Evolutionary conservation across 2,113 vertebrate species (phyloP).

Genomic region (Apus apus): DNA sequence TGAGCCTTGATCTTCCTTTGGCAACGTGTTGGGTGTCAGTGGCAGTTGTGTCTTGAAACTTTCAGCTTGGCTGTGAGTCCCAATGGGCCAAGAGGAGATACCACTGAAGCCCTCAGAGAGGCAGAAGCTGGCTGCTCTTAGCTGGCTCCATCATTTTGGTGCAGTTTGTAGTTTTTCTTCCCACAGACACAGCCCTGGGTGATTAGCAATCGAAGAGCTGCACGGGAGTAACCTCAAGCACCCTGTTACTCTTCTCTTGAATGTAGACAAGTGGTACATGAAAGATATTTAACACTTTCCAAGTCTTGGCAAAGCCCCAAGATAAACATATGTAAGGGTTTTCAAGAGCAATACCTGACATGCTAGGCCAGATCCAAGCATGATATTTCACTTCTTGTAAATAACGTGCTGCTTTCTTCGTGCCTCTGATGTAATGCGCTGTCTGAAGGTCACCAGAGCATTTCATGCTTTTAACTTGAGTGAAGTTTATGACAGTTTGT

Average conservation of each 20-base stretch:
- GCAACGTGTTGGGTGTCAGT: fast-evolving
- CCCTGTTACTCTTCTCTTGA: conserved; percentile 12
- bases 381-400: conserved; percentile 55
- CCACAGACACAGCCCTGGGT: neutral
- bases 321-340: conserved; percentile 62
- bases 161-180: neutral
- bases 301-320: conserved; percentile 63
- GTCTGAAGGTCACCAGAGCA: neutral
- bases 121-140: neutral
- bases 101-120: neutral
- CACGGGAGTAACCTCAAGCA: conserved; percentile 21
- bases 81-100: neutral
- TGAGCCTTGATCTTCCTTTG: neutral
- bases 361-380: conserved; percentile 38
- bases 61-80: neutral
- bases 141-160: neutral
- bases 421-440: neutral
- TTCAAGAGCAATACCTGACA: conserved; percentile 61
- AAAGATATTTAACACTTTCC: conserved; percentile 59
- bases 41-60: neutral
- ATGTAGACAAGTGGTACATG: conserved; percentile 10
- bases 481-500: neutral
- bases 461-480: neutral
- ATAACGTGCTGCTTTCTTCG: conserved; percentile 52
- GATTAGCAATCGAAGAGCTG: neutral